Evolutionary conservation across 2,888 invertebrate genomes (phyloP).

Genomic region (Drosophila infuscata): DNA sequence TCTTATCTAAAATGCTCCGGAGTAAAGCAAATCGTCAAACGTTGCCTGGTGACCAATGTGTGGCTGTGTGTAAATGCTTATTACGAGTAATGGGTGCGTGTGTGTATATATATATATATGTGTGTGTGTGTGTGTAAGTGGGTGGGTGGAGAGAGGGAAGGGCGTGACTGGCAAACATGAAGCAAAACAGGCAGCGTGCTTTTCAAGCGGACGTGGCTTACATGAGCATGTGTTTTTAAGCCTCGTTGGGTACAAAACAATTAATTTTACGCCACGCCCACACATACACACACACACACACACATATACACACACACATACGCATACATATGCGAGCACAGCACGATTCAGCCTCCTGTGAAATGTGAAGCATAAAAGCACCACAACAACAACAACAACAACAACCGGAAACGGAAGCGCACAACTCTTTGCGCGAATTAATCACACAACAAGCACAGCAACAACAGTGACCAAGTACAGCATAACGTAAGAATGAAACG

Average conservation of each 20-base stretch:
- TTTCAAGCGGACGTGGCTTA: constrained; percentile 76
- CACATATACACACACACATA: background rate
- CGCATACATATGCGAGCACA: constrained; percentile 17
- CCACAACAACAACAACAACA: constrained; percentile 48
- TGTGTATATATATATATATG: constrained; percentile 5
- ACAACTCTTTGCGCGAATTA: constrained; percentile 82
- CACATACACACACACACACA: constrained; percentile 28
- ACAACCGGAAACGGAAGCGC: constrained; percentile 79
- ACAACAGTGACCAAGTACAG: constrained; percentile 29
- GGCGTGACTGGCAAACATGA: constrained; percentile 30
- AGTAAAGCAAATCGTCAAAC: constrained; percentile 71
- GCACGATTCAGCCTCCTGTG: constrained; percentile 77
- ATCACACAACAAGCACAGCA: constrained; percentile 71
- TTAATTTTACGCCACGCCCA: constrained; percentile 79
- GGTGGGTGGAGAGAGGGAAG: background rate
- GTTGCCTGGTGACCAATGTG: constrained; percentile 56
- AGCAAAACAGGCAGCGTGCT: constrained; percentile 35
- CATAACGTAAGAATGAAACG: constrained; percentile 22
- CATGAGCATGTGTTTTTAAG: constrained; percentile 82
- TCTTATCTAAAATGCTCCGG: constrained; percentile 75
- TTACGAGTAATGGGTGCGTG: constrained; percentile 9
- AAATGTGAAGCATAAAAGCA: constrained; percentile 78
- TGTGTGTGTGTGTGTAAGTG: background rate
- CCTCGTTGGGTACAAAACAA: constrained; percentile 82
- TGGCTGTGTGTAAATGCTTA: constrained; percentile 3